Evolutionary conservation across 2,113 vertebrate genomes (phyloP).

Genomic region (Oncorhynchus gorbuscha): DNA sequence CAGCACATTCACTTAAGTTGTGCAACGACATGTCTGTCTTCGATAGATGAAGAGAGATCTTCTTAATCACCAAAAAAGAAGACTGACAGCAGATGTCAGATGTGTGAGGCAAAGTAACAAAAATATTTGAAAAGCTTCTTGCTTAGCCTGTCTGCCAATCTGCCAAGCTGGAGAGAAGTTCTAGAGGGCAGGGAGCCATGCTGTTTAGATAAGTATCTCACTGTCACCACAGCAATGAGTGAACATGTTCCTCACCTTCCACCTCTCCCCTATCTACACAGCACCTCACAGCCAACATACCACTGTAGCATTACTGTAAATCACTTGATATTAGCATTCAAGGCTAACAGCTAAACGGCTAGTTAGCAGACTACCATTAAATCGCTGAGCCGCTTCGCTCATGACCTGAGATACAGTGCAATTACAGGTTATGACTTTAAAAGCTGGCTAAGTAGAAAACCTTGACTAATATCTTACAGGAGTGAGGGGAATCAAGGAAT

Average conservation of each 20-base stretch:
- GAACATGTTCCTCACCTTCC: background rate
- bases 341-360: slow-evolving; percentile 2
- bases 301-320: background rate
- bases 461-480: background rate
- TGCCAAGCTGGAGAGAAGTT: background rate
- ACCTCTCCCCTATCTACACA: too few relatives aligned
- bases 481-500: background rate
- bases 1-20: slow-evolving; percentile 28
- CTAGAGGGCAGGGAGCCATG: background rate
- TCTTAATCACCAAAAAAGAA: background rate
- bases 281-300: background rate
- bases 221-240: background rate
- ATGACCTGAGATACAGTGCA: background rate
- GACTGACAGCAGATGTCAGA: background rate
- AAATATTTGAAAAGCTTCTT: background rate
- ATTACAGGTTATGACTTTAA: background rate
- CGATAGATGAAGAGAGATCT: background rate
- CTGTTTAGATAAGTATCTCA: background rate
- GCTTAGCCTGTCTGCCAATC: background rate
- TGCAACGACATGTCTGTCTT: background rate
- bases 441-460: background rate
- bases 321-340: background rate
- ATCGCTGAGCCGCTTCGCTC: background rate
- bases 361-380: background rate
- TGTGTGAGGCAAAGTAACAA: too few relatives aligned